phyloP scores from a whole-genome alignment of 2,888 invertebrate species.

The Epistrophe eligans region DNA sequence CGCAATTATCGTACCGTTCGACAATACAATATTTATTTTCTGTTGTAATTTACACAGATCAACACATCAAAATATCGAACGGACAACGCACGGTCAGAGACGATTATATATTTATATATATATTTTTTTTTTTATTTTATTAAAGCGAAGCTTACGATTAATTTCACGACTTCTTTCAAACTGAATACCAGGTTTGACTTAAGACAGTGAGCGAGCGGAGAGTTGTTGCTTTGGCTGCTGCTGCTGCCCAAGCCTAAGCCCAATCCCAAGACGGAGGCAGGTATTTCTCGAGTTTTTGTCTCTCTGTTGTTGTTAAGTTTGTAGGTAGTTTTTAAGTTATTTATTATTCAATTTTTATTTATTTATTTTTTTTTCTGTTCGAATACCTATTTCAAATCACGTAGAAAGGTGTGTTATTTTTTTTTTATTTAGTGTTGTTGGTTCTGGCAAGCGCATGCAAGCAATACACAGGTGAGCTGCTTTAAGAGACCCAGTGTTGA shows the following conservation, averaged over 20 bases:
- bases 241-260: constrained; percentile 13
- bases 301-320: constrained; percentile 60
- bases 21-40: constrained; percentile 1
- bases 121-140: not conserved
- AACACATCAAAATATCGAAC: not conserved
- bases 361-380: constrained; percentile 35
- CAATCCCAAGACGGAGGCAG: constrained; percentile 39
- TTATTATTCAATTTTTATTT: constrained; percentile 64
- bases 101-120: constrained; percentile 5
- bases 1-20: constrained; percentile 64
- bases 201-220: constrained; percentile 44
- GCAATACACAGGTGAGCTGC: constrained; percentile 57
- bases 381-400: constrained; percentile 62
- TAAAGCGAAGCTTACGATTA: constrained; percentile 73
- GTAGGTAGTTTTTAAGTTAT: constrained; percentile 58
- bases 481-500: constrained; percentile 47
- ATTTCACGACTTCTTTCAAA: constrained; percentile 75
- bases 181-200: constrained; percentile 72
- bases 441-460: constrained; percentile 14
- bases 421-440: constrained; percentile 17
- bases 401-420: constrained; percentile 60
- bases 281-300: constrained; percentile 58
- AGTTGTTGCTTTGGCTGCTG: constrained; percentile 3
- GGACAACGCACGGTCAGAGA: constrained; percentile 59
- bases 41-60: not conserved